A percentile compares a stretch with the other conserved stretches of the same genome.
These are phyloP conservation scores for Anseranas semipalmata DNA, from an alignment of 2,113 vertebrate species.

Conservation along the genomic window DNA sequence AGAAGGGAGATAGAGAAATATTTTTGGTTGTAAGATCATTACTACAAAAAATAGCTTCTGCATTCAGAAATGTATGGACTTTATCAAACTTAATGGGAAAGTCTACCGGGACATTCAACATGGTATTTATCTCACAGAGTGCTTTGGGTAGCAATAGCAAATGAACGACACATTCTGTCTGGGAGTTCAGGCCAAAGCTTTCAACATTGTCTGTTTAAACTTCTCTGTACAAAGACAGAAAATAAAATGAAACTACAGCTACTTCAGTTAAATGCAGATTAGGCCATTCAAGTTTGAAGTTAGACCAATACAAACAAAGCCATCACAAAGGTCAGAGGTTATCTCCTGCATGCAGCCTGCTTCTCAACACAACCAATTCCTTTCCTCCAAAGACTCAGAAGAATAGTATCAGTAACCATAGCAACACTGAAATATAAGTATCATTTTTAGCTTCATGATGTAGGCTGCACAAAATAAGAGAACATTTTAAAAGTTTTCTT, in stretches of 20 bases:
- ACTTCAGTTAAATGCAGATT: background rate
- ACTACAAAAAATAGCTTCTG: background rate
- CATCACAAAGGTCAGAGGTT: background rate
- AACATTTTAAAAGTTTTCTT: conserved; percentile 14
- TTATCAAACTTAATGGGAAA: background rate
- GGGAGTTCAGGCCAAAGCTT: background rate
- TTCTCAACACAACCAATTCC: background rate
- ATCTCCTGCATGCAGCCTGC: background rate
- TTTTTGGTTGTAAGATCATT: background rate
- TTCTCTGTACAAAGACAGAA: background rate
- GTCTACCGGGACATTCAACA: background rate
- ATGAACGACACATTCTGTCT: background rate
- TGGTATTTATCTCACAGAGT: background rate
- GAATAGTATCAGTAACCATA: conserved; percentile 58
- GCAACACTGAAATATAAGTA: conserved; percentile 42
- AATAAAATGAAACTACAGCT: background rate
- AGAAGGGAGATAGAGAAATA: background rate
- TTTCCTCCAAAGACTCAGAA: conserved; percentile 40
- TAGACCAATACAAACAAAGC: background rate
- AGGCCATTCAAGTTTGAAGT: background rate
- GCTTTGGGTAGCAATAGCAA: background rate
- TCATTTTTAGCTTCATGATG: conserved; percentile 48
- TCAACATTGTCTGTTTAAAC: background rate
- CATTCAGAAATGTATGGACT: background rate
- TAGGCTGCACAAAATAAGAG: conserved; percentile 25